A percentile compares a stretch with the other conserved stretches of the same genome.
Conservation (phyloP, 37 sponge, comb jelly and placozoan species). For the Halichondria panicea region DNA sequence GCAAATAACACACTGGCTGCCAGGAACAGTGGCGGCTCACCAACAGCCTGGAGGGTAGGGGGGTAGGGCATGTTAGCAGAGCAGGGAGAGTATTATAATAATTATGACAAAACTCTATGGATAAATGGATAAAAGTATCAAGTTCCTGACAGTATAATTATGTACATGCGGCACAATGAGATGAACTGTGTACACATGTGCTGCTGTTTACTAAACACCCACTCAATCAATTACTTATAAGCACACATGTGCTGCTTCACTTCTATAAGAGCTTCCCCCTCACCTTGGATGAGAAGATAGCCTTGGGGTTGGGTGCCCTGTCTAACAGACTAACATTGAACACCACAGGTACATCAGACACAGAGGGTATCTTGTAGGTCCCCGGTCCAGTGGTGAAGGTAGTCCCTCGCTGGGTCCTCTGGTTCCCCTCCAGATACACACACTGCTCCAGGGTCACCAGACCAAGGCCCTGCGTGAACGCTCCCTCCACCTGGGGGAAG, state of each 20-base stretch:
- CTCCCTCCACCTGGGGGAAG: slow-evolving; percentile 68
- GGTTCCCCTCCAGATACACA: slow-evolving; percentile 63
- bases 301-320: slow-evolving; percentile 63
- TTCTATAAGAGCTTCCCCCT: no score
- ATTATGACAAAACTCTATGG: no score
- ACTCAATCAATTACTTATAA: no score
- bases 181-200: no score
- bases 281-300: slow-evolving; percentile 85
- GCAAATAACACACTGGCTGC: slow-evolving; percentile 85
- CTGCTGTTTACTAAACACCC: no score
- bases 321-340: slow-evolving; percentile 77
- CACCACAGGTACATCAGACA: slow-evolving; percentile 66
- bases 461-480: slow-evolving; percentile 79
- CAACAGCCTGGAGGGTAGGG: slow-evolving; percentile 64
- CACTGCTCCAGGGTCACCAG: slow-evolving; percentile 71
- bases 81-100: no score
- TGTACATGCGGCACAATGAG: no score
- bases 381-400: slow-evolving; percentile 76
- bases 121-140: no score
- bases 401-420: slow-evolving; percentile 37
- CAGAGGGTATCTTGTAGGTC: slow-evolving; percentile 81
- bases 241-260: no score
- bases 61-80: neutral
- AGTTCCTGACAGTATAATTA: no score
- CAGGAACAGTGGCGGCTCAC: slow-evolving; percentile 92